Evolutionary conservation across 2,113 vertebrate species (phyloP), one percentile per base, ranked within the genome.

Genomic region (Saguinus midas): DNA sequence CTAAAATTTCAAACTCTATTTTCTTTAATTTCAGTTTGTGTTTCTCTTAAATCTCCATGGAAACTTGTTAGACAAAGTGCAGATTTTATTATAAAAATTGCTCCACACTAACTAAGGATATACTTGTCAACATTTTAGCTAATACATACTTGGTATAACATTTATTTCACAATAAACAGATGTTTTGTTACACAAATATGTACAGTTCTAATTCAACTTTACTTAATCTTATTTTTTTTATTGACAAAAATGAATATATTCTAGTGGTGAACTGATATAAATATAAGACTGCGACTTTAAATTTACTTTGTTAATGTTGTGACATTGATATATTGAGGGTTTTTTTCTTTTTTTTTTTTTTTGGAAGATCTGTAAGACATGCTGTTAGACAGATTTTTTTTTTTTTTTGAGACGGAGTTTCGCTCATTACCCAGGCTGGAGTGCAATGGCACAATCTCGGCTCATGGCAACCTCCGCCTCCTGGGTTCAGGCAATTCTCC

Each of bases 1-100:
- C 40, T 83, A 37, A 87, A 87, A 64, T 96, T 97, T 96, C 57
- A 5, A 43, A 3, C 8, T 83, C 12, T 45, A 50, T 50, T 16
- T 95, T 86, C 83, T 66, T 21, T 14, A 37, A 68, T 90, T 64
- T 87, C 43, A 94, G 9, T 87, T 20, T 96, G 12, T 68, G 95
- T 93, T 89, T 52, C 12, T 90, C 32, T 76, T 80, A 68, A 94
- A 94, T 87, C 90, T 85, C 29, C 76, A 85, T 76, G 78, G 70
- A 81, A 92, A 78, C 94, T 96, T 95, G 85, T 96, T 96, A 94
- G 43, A 85, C 45, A 94, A 90, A 83, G 16, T 94, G 13, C 3
- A 87, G 13, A 27, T 90, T 96, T 90, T 57, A 58, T 82, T 93
- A 57, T 87, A 95, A 95, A 94, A 95, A 96, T 87, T 92, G 27